phyloP scores from a whole-genome alignment of 2,888 invertebrate genomes.

The Mamestra brassicae region DNA sequence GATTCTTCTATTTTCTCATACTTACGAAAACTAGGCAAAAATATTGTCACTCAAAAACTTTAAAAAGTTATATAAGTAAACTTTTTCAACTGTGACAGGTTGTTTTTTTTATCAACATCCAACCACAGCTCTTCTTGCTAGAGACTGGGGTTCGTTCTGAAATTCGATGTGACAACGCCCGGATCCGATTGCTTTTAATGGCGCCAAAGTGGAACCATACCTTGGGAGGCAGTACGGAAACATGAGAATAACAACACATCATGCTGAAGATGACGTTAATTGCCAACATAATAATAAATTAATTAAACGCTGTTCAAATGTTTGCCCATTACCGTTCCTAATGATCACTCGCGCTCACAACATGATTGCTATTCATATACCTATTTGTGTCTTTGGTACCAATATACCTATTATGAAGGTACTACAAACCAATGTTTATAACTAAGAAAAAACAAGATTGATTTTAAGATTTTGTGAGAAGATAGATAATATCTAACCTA shows the following conservation, averaged over 20 bases:
- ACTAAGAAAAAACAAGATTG: too few species aligned
- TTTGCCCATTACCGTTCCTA: slow-evolving; percentile 10
- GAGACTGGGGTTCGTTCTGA: not conserved
- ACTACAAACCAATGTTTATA: too few species aligned
- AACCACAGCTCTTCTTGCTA: too few species aligned
- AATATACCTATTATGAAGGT: not conserved
- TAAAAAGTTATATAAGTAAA: too few species aligned
- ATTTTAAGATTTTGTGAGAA: too few species aligned
- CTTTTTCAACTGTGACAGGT: too few species aligned
- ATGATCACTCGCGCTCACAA: not conserved
- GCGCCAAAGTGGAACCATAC: not conserved
- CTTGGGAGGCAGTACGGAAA: not conserved
- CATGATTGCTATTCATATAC: not conserved
- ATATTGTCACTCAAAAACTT: too few species aligned
- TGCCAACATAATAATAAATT: not conserved
- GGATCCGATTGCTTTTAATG: not conserved
- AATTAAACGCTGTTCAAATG: slow-evolving; percentile 21
- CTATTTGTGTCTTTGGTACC: not conserved
- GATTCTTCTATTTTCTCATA: too few species aligned
- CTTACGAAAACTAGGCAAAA: too few species aligned
- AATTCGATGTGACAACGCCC: not conserved
- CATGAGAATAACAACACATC: not conserved
- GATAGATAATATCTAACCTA: too few species aligned
- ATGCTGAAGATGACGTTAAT: not conserved
- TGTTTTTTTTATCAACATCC: too few species aligned